phyloP scores from a whole-genome alignment of 1,140 invertebrate genomes.

The Tenebrio molitor region DNA sequence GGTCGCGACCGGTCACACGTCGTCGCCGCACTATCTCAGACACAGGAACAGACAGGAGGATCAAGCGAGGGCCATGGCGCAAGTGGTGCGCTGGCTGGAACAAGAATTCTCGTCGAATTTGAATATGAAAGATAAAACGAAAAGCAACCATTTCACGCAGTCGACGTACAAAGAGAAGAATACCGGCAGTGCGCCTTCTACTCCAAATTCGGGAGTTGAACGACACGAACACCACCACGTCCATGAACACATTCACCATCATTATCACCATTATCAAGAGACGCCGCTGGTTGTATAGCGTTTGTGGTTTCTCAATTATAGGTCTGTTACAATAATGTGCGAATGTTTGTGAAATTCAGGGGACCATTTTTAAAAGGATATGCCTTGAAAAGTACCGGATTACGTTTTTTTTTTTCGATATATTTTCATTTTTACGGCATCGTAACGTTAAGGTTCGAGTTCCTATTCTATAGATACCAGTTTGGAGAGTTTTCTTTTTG shows the following conservation, averaged over 20 bases:
- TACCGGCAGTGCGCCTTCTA: conserved; percentile 60
- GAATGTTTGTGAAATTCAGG: neutral
- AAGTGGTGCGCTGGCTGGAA: conserved; percentile 73
- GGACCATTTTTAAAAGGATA: conserved; percentile 19
- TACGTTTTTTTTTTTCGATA: neutral
- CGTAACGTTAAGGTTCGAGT: conserved; percentile 23
- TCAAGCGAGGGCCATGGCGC: conserved; percentile 79
- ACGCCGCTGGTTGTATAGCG: conserved; percentile 62
- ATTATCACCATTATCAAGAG: conserved; percentile 83
- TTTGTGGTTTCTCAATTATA: neutral
- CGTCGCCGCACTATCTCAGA: conserved; percentile 72
- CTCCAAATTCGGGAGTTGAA: conserved; percentile 63
- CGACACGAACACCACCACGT: conserved; percentile 78
- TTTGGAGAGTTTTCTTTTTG: conserved; percentile 13
- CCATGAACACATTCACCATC: conserved; percentile 87
- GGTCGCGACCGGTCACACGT: conserved; percentile 58
- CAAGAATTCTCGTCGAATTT: conserved; percentile 66
- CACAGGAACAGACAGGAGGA: conserved; percentile 78
- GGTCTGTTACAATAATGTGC: conserved; percentile 1
- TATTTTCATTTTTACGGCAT: neutral
- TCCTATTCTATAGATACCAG: conserved; percentile 27
- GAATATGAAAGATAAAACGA: conserved; percentile 50
- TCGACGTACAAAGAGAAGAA: conserved; percentile 45
- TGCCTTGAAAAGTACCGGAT: conserved; percentile 7
- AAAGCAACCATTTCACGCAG: conserved; percentile 39